Evolutionary conservation across 2,888 invertebrate genomes (phyloP).

Genomic region (Allolobophora icterica): DNA sequence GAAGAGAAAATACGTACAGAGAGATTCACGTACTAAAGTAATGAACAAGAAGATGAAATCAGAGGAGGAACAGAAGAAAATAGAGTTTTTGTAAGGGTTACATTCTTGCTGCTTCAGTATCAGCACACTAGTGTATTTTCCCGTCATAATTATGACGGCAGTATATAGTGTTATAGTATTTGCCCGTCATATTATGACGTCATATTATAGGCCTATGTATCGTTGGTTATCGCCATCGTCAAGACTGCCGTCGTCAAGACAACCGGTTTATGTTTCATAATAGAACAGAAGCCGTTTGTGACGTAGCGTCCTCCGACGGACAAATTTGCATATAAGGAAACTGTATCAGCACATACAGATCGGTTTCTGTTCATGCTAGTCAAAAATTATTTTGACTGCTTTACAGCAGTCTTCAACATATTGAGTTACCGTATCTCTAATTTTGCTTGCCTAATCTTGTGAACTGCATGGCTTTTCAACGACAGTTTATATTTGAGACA

Average conservation of each 20-base stretch:
- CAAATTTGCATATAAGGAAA: too few relatives aligned
- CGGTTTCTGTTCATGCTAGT: not conserved
- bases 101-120: not conserved
- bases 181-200: too few relatives aligned
- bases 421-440: not conserved
- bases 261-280: too few relatives aligned
- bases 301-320: too few relatives aligned
- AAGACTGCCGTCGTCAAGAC: too few relatives aligned
- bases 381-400: not conserved
- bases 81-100: slow-evolving; percentile 66
- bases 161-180: too few relatives aligned
- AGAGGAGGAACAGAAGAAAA: slow-evolving; percentile 70
- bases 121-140: too few relatives aligned
- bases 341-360: not conserved
- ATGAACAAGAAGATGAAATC: slow-evolving; percentile 75
- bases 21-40: slow-evolving; percentile 82
- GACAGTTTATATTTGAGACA: not conserved
- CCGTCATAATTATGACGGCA: too few relatives aligned
- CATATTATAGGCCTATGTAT: too few relatives aligned
- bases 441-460: not conserved
- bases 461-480: not conserved
- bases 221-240: too few relatives aligned
- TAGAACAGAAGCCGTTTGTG: too few relatives aligned
- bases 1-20: slow-evolving; percentile 84
- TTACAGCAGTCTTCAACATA: not conserved